Evolutionary conservation across 2,113 vertebrate species (phyloP).

Genomic region (Lophura nycthemera): DNA sequence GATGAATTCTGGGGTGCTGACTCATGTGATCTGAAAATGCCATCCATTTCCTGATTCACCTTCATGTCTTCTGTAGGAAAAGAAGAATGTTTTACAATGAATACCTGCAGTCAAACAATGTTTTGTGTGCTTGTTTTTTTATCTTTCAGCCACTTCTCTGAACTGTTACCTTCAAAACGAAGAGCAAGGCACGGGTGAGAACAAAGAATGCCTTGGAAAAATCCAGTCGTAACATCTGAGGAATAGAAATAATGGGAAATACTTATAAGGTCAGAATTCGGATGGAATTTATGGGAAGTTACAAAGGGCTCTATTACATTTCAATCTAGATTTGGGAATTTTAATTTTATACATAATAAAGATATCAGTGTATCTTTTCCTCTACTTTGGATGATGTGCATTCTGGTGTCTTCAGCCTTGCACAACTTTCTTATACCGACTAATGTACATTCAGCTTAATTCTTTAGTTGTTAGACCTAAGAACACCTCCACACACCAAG

Average conservation of each 20-base stretch:
- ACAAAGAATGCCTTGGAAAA: neutral
- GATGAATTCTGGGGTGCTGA: constrained; percentile 80
- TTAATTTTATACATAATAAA: neutral
- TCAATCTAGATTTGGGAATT: neutral
- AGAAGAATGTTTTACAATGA: neutral
- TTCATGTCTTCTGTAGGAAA: neutral
- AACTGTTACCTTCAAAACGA: neutral
- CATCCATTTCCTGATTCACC: constrained; percentile 88
- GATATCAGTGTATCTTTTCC: neutral
- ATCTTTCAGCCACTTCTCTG: constrained; percentile 18
- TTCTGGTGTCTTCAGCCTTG: neutral
- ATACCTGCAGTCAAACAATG: neutral
- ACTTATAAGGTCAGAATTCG: neutral
- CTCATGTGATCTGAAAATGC: constrained; percentile 80
- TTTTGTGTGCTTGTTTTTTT: constrained; percentile 43
- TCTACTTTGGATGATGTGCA: neutral
- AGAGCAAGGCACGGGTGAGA: neutral
- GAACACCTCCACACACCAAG: neutral
- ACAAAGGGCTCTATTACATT: neutral
- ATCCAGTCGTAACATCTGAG: neutral
- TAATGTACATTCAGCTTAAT: neutral
- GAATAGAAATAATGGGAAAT: neutral
- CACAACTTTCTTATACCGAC: neutral
- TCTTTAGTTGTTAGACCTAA: neutral
- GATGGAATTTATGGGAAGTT: neutral